Evolutionary conservation across 1,140 invertebrate genomes (phyloP), one percentile per base, ranked within the genome.

Genomic region (Nebria ingens): DNA sequence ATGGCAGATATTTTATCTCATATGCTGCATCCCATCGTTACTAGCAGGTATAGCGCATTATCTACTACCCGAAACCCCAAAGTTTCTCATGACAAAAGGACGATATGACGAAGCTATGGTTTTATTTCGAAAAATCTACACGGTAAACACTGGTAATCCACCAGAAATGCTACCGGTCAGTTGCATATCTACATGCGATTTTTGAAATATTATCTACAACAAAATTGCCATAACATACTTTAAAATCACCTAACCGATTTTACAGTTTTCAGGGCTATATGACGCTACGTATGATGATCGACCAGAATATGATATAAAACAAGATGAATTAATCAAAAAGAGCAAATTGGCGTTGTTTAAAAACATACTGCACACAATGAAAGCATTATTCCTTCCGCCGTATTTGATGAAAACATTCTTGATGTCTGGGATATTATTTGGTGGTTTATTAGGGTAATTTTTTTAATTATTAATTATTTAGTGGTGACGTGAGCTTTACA

Each of bases 1-100:
- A 1, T 91, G 87, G 87, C 79, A 87, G 54, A 72, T 90, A 9
- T 90, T 84, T 68, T 70, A 89, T 1, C 73, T 82, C 2, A 58
- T 77, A 0, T 78, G 80, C 51, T 80, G 80, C 0, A 25, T 87
- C 21, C 83, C 87, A 11, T 81, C 79, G 12, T 61, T 89, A 0
- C 58, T 84, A 6, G 79, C 81, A 2, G 79, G 78, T 1, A 49
- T 80, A 11, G 69, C 79, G 0, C 76, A 88, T 42, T 71, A 77
- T 51, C 82, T 82, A 60, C 75, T 89, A 6, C 82, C 85, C 0
- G 88, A 91, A 66, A 89, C 85, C 62, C 87, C 88, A 9, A 89
- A 89, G 66, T 90, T 85, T 66, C 70, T 88, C 0, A 83, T 91
- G 77, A 79, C 82, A 0, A 73, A 80, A 61, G 82, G 83, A 52